Percentiles rank a stretch among this genome's conserved stretches.
Conservation (phyloP, 1,140 invertebrate genomes). For the Drosophila mayri region DNA sequence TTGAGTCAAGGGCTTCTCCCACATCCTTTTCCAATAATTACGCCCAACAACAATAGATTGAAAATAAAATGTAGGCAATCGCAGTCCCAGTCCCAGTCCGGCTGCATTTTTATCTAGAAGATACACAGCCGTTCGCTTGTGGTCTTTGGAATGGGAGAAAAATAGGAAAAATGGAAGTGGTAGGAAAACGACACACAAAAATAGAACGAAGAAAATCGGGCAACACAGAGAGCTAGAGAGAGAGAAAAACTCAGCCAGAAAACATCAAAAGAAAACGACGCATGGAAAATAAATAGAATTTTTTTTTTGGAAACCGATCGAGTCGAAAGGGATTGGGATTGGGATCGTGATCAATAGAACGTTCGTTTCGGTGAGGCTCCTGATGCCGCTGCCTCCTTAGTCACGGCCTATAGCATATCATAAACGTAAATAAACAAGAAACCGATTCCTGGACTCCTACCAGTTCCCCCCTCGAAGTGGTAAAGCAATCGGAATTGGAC, state of each 20-base stretch:
- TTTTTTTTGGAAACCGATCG: constrained; percentile 57
- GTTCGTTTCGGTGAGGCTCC: constrained; percentile 13
- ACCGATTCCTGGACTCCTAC: constrained; percentile 15
- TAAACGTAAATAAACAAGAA: constrained; percentile 59
- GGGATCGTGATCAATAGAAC: constrained; percentile 59
- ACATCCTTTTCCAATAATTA: constrained; percentile 81
- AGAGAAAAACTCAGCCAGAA: constrained; percentile 35
- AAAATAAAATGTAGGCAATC: constrained; percentile 71
- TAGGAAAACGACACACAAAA: constrained; percentile 65
- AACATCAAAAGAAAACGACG: constrained; percentile 76
- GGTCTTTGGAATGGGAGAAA: constrained; percentile 41
- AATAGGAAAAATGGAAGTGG: constrained; percentile 28
- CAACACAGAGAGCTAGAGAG: constrained; percentile 15
- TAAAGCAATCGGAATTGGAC: constrained; percentile 30
- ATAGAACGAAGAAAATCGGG: constrained; percentile 74
- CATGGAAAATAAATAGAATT: constrained; percentile 78
- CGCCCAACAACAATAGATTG: constrained; percentile 50
- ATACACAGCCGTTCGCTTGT: constrained; percentile 70
- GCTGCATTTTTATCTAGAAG: constrained; percentile 73
- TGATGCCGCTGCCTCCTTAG: constrained; percentile 25
- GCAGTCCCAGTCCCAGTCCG: constrained; percentile 14
- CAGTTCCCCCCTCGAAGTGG: constrained; percentile 11
- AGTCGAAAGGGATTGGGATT: constrained; percentile 30
- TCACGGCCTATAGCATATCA: constrained; percentile 47
- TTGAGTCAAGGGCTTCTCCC: constrained; percentile 81